Base-by-base conservation (phyloP, 2,113 vertebrate genomes). In the Istiophorus platypterus region DNA sequence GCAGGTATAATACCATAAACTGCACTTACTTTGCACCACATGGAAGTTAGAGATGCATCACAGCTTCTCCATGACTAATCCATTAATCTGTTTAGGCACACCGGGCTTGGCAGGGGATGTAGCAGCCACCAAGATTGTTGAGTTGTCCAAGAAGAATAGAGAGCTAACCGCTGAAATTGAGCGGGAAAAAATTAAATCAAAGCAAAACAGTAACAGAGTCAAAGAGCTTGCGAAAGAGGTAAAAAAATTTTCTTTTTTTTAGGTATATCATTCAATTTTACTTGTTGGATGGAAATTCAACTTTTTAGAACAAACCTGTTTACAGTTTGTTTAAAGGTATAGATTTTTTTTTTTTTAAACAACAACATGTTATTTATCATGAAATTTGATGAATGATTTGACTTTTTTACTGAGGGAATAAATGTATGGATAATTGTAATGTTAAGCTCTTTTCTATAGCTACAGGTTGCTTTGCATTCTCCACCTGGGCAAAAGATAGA, bases 181-280 rank as follows among this genome's bases (percentile, higher is more conserved):
- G 83, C 93, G 86, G 0, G 95, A 96, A 18, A 97, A 95, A 76
- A 90, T 93, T 73, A 97, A 93, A 92, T 93, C 89, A 54, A 97
- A 96, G 87, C 96, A 96, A 87, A 93, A 95, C 52, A 94, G 51
- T 74, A 94, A 92, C 68, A 95, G 83, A 78, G 83, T 98, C 77
- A 97, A 93, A 91, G 96, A 96, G 70, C 96, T 99, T 81, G 96
- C 99, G 90, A 95, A 81, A 92, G 95, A 98, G 95, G 98, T 98
- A 91, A 94, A 90, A 17, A n/a, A n/a, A n/a, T n/a, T n/a, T n/a
- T n/a, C 29, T 5, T 7, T 14, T 58, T 49, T 22, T 72, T 12
- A 62, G 2, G 5, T n/a, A 4, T 9, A 37, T 62, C 5, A 62
- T 63, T 45, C 54, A 5, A 61, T 74, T 47, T 17, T 2, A 61